Evolutionary conservation across 2,113 vertebrate genomes (phyloP).

Genomic region (Corythornis madagascariensis): DNA sequence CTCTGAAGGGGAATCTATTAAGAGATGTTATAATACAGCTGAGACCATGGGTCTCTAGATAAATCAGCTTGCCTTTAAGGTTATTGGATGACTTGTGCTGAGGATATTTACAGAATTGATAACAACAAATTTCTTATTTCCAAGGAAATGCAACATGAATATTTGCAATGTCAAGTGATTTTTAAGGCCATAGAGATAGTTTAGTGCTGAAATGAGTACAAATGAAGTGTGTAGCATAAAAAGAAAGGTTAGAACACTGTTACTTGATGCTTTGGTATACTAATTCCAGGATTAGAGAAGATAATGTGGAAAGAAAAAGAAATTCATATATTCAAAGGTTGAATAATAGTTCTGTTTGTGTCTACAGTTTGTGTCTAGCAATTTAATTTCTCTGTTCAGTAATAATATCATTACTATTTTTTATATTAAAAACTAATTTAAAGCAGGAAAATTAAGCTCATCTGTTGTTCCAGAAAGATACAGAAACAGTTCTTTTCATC

Average conservation of each 20-base stretch:
- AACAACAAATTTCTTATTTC: constrained; percentile 27
- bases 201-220: background rate
- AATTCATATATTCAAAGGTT: background rate
- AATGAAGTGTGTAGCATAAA: background rate
- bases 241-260: background rate
- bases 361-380: background rate
- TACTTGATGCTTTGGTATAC: background rate
- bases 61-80: background rate
- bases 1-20: background rate
- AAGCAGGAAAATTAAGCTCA: background rate
- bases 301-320: background rate
- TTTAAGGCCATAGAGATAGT: background rate
- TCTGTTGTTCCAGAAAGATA: background rate
- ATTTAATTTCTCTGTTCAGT: background rate
- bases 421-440: background rate
- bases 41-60: background rate
- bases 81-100: background rate
- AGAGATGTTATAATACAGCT: background rate
- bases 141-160: background rate
- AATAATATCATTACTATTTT: background rate
- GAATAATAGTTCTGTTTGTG: background rate
- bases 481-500: background rate
- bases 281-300: background rate
- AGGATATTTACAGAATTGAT: background rate
- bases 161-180: constrained; percentile 13